These are phyloP conservation scores for Netelia melanura DNA, from an alignment of 2,888 invertebrate species.

Conservation along the genomic window DNA sequence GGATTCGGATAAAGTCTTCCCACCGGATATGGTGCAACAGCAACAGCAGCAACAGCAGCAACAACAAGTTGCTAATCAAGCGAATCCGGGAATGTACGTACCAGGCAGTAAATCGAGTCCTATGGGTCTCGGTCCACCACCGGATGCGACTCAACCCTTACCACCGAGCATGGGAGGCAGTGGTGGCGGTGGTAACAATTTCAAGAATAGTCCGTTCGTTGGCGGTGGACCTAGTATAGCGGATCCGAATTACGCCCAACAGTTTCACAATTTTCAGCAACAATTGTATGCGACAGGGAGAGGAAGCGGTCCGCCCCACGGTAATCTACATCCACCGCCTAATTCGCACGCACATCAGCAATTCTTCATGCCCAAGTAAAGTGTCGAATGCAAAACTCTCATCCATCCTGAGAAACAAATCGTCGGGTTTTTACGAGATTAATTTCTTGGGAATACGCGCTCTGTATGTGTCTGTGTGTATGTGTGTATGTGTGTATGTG, in stretches of 20 bases:
- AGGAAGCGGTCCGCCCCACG: slow-evolving; percentile 85
- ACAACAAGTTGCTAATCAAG: slow-evolving; percentile 80
- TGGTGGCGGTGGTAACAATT: slow-evolving; percentile 84
- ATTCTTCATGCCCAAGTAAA: slow-evolving; percentile 85
- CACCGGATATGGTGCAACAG: slow-evolving; percentile 81
- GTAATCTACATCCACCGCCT: slow-evolving; percentile 83
- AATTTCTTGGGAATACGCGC: slow-evolving; percentile 8
- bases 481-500: background rate
- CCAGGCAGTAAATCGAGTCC: slow-evolving; percentile 87
- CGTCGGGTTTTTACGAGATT: slow-evolving; percentile 14
- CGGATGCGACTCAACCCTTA: slow-evolving; percentile 90
- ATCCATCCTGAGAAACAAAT: background rate
- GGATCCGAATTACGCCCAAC: slow-evolving; percentile 97
- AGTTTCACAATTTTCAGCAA: slow-evolving; percentile 98
- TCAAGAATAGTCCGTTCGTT: slow-evolving; percentile 90
- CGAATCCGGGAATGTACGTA: slow-evolving; percentile 87
- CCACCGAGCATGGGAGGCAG: slow-evolving; percentile 93
- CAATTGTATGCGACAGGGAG: slow-evolving; percentile 95
- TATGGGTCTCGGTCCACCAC: slow-evolving; percentile 86
- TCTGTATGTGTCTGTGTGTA: slow-evolving; percentile 24
- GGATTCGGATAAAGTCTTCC: slow-evolving; percentile 84
- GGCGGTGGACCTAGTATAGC: slow-evolving; percentile 94
- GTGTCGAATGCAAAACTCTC: background rate
- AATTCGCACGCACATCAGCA: slow-evolving; percentile 83
- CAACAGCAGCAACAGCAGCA: slow-evolving; percentile 75